These are phyloP conservation scores for Synanthedon formicaeformis DNA, from an alignment of 2,888 invertebrate genomes.

Conservation along the genomic window DNA sequence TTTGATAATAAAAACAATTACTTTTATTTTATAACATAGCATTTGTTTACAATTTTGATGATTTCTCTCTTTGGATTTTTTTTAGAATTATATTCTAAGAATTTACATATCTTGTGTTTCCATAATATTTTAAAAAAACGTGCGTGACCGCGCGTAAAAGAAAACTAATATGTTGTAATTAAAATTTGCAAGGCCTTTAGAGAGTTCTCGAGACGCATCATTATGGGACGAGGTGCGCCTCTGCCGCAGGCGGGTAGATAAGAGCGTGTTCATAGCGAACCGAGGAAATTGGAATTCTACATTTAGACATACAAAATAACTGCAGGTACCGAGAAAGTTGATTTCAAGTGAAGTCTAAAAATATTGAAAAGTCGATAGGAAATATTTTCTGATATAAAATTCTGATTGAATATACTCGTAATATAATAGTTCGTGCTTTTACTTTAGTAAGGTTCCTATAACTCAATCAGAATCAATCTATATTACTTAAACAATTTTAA, in stretches of 20 bases:
- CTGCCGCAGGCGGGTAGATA: conserved; percentile 3
- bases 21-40: no score
- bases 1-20: no score
- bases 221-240: conserved; percentile 46
- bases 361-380: background rate
- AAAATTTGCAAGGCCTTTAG: conserved; percentile 44
- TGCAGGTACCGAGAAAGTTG: background rate
- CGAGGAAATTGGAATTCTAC: background rate
- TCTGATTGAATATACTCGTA: no score
- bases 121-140: conserved; percentile 10
- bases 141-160: conserved; percentile 37
- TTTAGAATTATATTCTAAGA: background rate
- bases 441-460: no score
- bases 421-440: no score
- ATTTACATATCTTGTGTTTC: background rate
- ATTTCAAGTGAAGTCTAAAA: background rate
- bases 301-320: background rate
- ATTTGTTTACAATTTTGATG: no score
- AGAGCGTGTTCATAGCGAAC: background rate
- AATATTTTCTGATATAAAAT: background rate
- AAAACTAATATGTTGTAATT: conserved; percentile 33
- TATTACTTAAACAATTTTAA: no score
- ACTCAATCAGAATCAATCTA: no score
- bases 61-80: background rate
- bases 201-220: conserved; percentile 63